Evolutionary conservation across 1,140 invertebrate species (phyloP).

Genomic region (Leptestheria dahalacensis): DNA sequence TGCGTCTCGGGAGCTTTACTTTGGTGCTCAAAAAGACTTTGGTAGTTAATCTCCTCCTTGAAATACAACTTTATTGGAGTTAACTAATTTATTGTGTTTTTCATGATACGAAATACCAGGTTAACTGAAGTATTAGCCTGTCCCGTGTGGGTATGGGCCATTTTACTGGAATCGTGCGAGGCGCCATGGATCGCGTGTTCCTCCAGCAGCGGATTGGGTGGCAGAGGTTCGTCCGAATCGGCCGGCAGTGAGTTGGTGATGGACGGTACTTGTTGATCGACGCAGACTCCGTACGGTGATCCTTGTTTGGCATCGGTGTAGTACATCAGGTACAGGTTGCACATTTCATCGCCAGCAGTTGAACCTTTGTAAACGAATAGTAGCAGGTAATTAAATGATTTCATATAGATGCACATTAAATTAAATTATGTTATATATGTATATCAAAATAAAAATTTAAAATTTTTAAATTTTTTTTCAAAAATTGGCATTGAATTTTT

Average conservation of each 20-base stretch:
- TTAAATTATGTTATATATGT: too few species aligned
- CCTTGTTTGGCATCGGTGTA: slow-evolving; percentile 30
- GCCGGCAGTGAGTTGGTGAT: slow-evolving; percentile 23
- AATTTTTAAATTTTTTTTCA: too few species aligned
- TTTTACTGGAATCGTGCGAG: too few species aligned
- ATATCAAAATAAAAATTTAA: too few species aligned
- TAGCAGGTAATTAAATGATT: not conserved
- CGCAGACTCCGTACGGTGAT: slow-evolving; percentile 19
- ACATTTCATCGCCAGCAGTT: slow-evolving; percentile 49
- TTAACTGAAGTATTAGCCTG: slow-evolving; percentile 1
- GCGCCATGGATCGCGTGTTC: slow-evolving; percentile 23
- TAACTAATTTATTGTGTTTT: too few species aligned
- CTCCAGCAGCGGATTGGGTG: slow-evolving; percentile 32
- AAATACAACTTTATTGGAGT: too few species aligned
- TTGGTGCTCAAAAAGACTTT: too few species aligned
- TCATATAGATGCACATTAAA: too few species aligned
- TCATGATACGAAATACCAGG: too few species aligned
- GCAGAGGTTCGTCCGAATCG: slow-evolving; percentile 28
- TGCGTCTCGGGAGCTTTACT: too few species aligned
- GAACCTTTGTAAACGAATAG: slow-evolving; percentile 25
- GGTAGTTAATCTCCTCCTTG: too few species aligned
- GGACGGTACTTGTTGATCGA: slow-evolving; percentile 10
- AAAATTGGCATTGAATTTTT: too few species aligned
- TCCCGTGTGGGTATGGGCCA: not conserved
- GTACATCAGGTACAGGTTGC: slow-evolving; percentile 53